These are phyloP conservation scores for Platalea minor DNA, from an alignment of 2,797 vertebrate species.

Conservation along the genomic window DNA sequence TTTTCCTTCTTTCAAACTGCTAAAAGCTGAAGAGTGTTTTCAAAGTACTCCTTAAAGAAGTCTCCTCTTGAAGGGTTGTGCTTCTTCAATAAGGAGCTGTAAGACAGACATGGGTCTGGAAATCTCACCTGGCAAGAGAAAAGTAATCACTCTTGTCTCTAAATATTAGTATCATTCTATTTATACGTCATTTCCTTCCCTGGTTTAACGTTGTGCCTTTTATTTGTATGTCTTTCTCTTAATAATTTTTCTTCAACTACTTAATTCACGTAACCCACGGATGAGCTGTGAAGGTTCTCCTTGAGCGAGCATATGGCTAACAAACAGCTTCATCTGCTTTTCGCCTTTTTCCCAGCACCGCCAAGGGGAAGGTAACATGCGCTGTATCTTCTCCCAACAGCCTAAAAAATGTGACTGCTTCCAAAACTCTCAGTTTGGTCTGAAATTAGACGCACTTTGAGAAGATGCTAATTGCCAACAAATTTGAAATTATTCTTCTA, in stretches of 20 bases:
- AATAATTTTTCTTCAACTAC: background rate
- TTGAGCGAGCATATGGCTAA: background rate
- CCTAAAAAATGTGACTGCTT: background rate
- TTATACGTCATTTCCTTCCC: background rate
- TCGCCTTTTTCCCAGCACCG: background rate
- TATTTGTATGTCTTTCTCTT: background rate
- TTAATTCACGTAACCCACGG: background rate
- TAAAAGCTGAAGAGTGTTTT: background rate
- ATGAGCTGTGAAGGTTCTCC: background rate
- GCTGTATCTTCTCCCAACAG: background rate
- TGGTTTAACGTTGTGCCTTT: background rate
- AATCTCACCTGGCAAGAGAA: background rate
- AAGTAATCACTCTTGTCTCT: background rate
- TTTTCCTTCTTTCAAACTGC: background rate
- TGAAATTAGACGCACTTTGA: background rate
- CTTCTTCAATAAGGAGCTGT: background rate
- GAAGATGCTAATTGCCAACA: conserved; percentile 1
- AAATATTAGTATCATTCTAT: background rate
- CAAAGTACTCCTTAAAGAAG: background rate
- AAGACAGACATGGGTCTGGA: background rate
- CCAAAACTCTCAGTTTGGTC: background rate
- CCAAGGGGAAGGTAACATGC: background rate
- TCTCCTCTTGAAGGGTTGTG: background rate
- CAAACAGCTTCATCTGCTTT: background rate
- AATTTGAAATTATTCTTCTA: background rate